phyloP scores from a whole-genome alignment of 2,113 vertebrate genomes.

The Platycercus adscitus region DNA sequence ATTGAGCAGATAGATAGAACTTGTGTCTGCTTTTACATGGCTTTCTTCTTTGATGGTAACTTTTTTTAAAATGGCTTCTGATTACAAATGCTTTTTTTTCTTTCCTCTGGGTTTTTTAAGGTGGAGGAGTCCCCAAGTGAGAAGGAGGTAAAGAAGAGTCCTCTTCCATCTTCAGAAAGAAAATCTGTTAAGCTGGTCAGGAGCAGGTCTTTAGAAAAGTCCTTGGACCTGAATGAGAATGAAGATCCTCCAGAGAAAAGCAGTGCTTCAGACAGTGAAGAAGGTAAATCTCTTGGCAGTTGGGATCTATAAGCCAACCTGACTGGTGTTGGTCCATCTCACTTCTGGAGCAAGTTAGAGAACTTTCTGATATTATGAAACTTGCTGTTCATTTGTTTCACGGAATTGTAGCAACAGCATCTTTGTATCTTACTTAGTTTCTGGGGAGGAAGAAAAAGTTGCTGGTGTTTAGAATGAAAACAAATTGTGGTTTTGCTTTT shows the following conservation, averaged over 20 bases:
- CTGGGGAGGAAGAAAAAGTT: not conserved
- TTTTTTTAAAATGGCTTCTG: not conserved
- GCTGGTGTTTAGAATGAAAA: not conserved
- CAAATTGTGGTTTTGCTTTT: not conserved
- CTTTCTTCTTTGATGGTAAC: not conserved
- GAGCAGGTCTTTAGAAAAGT: slow-evolving; percentile 75
- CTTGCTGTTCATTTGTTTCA: not conserved
- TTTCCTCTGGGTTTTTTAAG: slow-evolving; percentile 28
- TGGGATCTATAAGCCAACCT: not conserved
- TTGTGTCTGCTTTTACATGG: not conserved
- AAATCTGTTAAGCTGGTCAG: slow-evolving; percentile 55
- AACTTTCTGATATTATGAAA: not conserved
- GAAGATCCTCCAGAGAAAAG: slow-evolving; percentile 85
- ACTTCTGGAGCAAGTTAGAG: not conserved
- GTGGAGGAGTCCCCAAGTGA: slow-evolving; percentile 74
- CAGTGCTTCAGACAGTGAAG: slow-evolving; percentile 86
- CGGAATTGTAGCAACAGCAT: not conserved
- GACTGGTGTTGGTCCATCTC: not conserved
- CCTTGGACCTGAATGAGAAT: slow-evolving; percentile 87
- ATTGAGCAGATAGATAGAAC: not conserved
- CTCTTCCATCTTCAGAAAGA: slow-evolving; percentile 70
- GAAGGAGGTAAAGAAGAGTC: slow-evolving; percentile 69
- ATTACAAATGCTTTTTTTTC: not conserved
- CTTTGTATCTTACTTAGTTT: not conserved
- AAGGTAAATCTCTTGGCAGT: slow-evolving; percentile 75